Percentiles rank a stretch among this genome's conserved stretches.
Conservation (phyloP, 2,888 invertebrate genomes). For the Rhaphigaster nebulosa region DNA sequence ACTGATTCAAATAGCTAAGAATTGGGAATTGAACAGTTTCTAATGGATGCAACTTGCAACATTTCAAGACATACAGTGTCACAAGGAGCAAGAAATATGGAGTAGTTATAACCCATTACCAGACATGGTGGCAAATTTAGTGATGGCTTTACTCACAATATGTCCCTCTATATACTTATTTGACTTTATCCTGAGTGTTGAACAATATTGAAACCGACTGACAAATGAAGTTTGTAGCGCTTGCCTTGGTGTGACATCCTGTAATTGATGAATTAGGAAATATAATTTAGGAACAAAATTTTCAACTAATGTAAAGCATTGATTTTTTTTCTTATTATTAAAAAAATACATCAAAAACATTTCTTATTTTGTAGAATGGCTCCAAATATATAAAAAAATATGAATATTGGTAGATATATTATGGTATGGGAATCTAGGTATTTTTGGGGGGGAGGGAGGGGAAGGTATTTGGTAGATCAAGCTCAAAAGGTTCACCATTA, state of each 20-base stretch:
- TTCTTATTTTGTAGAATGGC: too few relatives aligned
- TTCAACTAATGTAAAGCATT: not conserved
- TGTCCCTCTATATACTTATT: not conserved
- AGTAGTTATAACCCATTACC: too few relatives aligned
- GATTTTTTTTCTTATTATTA: not conserved
- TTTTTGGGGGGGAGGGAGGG: too few relatives aligned
- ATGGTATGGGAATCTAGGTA: not conserved
- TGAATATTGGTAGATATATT: not conserved
- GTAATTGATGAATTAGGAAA: not conserved
- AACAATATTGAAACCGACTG: not conserved
- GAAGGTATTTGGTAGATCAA: not conserved
- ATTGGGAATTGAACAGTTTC: too few relatives aligned
- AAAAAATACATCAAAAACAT: not conserved
- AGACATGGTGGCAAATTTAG: too few relatives aligned
- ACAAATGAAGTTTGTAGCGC: not conserved
- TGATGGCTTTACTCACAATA: too few relatives aligned
- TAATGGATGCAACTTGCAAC: too few relatives aligned
- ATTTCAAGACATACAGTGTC: too few relatives aligned
- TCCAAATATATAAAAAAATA: not conserved
- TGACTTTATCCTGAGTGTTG: not conserved
- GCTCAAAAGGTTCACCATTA: not conserved
- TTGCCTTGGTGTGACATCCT: not conserved
- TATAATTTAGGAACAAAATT: not conserved
- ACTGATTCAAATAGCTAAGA: too few relatives aligned
- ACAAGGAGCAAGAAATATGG: too few relatives aligned